These are phyloP conservation scores for Ditula angustiorana DNA, from an alignment of 2,888 invertebrate species.

Conservation along the genomic window DNA sequence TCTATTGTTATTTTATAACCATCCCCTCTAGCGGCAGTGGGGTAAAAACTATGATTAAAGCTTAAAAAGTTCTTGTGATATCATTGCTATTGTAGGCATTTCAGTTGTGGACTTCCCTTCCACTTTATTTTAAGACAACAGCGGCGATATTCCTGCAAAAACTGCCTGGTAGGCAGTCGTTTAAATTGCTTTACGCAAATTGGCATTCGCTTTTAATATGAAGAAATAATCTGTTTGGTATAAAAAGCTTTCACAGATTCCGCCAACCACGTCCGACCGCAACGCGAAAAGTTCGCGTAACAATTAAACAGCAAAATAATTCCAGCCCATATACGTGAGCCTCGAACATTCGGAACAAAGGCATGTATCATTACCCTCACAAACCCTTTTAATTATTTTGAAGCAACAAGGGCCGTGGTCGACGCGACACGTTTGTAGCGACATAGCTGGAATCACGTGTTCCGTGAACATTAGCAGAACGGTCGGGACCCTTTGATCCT, in stretches of 20 bases:
- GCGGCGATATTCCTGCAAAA: too few relatives aligned
- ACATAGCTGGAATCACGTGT: slow-evolving; percentile 11
- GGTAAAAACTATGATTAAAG: too few relatives aligned
- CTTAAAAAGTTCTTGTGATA: too few relatives aligned
- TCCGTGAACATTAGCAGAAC: not conserved
- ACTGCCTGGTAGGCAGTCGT: too few relatives aligned
- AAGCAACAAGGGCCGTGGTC: not conserved
- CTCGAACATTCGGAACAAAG: not conserved
- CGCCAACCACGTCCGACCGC: not conserved
- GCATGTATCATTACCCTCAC: slow-evolving; percentile 10
- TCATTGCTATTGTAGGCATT: too few relatives aligned
- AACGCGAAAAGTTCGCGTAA: not conserved
- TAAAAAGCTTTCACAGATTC: not conserved
- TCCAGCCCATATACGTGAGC: not conserved
- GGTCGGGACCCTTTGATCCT: slow-evolving; percentile 15
- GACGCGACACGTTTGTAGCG: not conserved
- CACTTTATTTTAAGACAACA: too few relatives aligned
- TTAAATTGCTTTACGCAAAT: too few relatives aligned
- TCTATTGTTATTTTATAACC: too few relatives aligned
- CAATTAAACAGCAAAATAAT: not conserved
- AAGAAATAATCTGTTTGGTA: too few relatives aligned
- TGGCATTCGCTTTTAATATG: too few relatives aligned
- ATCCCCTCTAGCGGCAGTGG: too few relatives aligned
- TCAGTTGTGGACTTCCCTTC: too few relatives aligned
- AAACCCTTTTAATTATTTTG: slow-evolving; percentile 11